Evolutionary conservation across 2,797 vertebrate species (phyloP), one percentile per base, ranked within the genome.

Genomic region (Rhinogobio ventralis): DNA sequence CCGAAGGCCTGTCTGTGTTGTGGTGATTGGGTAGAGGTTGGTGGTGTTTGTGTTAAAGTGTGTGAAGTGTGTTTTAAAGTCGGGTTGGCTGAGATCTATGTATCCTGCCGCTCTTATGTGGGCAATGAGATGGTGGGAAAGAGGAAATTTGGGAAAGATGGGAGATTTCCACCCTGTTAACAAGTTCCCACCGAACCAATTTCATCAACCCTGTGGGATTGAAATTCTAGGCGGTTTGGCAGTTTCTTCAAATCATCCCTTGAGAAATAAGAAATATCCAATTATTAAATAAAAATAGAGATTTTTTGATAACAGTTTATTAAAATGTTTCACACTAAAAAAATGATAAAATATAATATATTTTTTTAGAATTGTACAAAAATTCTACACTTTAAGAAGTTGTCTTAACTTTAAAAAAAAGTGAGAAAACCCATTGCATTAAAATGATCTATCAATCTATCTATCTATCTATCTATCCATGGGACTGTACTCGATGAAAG

Each of bases 151-250:
- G 69, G 87, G 62, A 79, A 85, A 87, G 81, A 87, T 86, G 72
- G 73, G 62, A 79, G 84, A 87, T 89, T 88, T 88, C 82, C 87
- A 86, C 79, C 64, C 81, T 67, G 45, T 55, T 83, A 85, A 86
- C 81, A 42, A 42, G 28, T 85, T 84, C 66, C 79, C 72, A 74
- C 85, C 77, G 45, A 89, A 83, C 76, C 75, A 81, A 75, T 85
- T 79, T 83, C 76, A 68, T 85, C 76, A 62, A 74, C 78, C 74
- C 73, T 81, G 73, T 83, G 77, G 81, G 68, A 69, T 64, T 76
- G 46, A 79, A 46, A 45, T 79, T 66, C 30, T 20, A 62, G 15
- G 28, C 45, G 49, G 25, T 51, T 49, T 51, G 36, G 36, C 36
- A 17, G 60, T 53, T 84, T 84, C 11, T 75, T 84, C 13, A 15